These are phyloP conservation scores for Cephalopachus bancanus DNA, from an alignment of 2,797 vertebrate genomes.

Conservation along the genomic window DNA sequence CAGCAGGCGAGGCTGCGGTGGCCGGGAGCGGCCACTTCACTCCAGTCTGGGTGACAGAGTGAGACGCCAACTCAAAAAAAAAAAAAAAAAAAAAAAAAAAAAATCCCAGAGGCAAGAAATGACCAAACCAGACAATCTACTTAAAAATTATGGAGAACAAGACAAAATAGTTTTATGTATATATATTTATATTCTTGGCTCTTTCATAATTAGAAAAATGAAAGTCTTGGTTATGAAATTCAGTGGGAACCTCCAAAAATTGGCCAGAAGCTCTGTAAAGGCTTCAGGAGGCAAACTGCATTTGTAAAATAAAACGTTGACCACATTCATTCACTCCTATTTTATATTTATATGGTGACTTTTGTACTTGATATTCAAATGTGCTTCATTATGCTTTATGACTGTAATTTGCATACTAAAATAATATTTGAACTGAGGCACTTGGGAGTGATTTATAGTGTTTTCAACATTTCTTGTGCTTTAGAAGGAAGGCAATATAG, in stretches of 20 bases:
- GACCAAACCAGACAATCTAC: not conserved
- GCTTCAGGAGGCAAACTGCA: slow-evolving; percentile 50
- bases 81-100: no score
- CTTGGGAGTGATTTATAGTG: slow-evolving; percentile 74
- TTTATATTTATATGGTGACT: slow-evolving; percentile 73
- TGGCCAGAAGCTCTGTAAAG: slow-evolving; percentile 60
- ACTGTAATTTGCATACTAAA: slow-evolving; percentile 75
- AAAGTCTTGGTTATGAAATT: slow-evolving; percentile 44
- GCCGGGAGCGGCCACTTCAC: no score
- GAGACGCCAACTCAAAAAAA: no score
- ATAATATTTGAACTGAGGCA: slow-evolving; percentile 79
- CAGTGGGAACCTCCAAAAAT: not conserved
- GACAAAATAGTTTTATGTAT: not conserved
- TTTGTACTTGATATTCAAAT: slow-evolving; percentile 76
- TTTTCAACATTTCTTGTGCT: slow-evolving; percentile 54
- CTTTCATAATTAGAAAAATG: slow-evolving; percentile 43
- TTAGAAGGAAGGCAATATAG: slow-evolving; percentile 35
- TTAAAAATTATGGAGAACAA: slow-evolving; percentile 26
- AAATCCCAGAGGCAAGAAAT: not conserved
- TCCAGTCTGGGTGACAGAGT: no score
- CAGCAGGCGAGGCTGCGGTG: no score
- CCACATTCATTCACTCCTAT: slow-evolving; percentile 65
- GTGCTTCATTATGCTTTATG: slow-evolving; percentile 77
- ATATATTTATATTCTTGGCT: not conserved
- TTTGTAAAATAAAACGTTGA: slow-evolving; percentile 72